Evolutionary conservation across 2,797 vertebrate genomes (phyloP), one percentile per base, ranked within the genome.

Genomic region (Phoxinus dragarum): DNA sequence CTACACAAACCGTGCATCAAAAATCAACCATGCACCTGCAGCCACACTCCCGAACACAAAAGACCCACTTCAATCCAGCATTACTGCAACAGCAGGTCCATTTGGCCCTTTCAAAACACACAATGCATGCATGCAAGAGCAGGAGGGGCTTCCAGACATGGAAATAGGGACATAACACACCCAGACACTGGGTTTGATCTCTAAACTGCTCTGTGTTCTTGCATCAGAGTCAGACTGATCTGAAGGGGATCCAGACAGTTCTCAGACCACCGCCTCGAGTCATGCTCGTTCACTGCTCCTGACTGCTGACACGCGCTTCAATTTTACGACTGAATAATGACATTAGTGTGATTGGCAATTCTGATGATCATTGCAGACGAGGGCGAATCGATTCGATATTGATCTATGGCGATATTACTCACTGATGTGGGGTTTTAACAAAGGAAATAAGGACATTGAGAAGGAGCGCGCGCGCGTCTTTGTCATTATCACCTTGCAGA

Each of bases 61-160:
- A 47, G 38, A 56, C 75, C 80, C 78, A 84, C 82, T 86, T 87
- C 84, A 67, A 85, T 73, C 82, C 36, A 38, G 76, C 86, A 64
- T 83, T 84, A 71, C 79, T 90, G 44, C 90, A 83, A 77, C 80
- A 75, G 19, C 54, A 88, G 91, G 91, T 94, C 93, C 89, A 66
- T 31, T 94, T 88, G 92, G 90, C 83, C 86, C 88, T 80, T 56
- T n/a, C 66, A 90, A 86, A 80, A 82, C 82, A 89, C 90, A 94
- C 93, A 95, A 93, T 44, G 44, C 56, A 67, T 82, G 81, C 67
- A 93, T 54, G 61, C 66, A 59, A 75, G 81, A 59, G 27, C 77
- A 66, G 31, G 64, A 42, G 74, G 73, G 89, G 56, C 23, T 61
- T 64, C 7, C 11, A 80, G 69, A 87, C 6, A 85, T 80, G 52